phyloP scores from a whole-genome alignment of 1,140 invertebrate genomes.

The Amphibalanus amphitrite region DNA sequence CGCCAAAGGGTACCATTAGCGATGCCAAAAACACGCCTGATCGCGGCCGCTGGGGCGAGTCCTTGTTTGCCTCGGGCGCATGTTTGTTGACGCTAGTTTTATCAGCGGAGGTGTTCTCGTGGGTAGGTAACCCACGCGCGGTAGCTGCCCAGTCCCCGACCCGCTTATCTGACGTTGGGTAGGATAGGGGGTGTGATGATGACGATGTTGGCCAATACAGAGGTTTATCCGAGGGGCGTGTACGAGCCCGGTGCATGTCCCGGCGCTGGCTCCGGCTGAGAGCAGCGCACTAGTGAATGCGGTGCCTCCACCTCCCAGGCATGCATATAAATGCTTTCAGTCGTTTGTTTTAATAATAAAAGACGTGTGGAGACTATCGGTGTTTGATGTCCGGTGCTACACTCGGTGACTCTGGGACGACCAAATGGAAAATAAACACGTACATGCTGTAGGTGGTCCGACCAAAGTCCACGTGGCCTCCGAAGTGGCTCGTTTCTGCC shows the following conservation, averaged over 20 bases:
- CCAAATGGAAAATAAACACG: no score
- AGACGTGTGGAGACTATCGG: neutral
- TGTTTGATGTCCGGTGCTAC: no score
- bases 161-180: neutral
- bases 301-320: neutral
- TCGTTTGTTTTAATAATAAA: slow-evolving; percentile 1
- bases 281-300: neutral
- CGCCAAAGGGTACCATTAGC: neutral
- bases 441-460: no score
- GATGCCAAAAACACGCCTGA: neutral
- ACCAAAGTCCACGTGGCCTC: no score
- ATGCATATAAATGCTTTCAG: neutral
- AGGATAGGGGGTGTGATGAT: neutral
- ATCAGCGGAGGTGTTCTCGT: neutral
- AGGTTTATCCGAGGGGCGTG: neutral
- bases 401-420: no score
- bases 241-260: neutral
- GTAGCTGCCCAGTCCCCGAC: neutral
- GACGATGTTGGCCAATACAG: neutral
- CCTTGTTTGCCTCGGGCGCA: neutral
- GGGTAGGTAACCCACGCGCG: neutral
- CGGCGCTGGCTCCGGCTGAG: neutral
- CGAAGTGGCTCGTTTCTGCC: no score
- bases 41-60: neutral
- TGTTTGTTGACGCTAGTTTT: neutral